These are phyloP conservation scores for Sebastes matsubarae DNA, from an alignment of 2,797 vertebrate genomes.

Conservation along the genomic window DNA sequence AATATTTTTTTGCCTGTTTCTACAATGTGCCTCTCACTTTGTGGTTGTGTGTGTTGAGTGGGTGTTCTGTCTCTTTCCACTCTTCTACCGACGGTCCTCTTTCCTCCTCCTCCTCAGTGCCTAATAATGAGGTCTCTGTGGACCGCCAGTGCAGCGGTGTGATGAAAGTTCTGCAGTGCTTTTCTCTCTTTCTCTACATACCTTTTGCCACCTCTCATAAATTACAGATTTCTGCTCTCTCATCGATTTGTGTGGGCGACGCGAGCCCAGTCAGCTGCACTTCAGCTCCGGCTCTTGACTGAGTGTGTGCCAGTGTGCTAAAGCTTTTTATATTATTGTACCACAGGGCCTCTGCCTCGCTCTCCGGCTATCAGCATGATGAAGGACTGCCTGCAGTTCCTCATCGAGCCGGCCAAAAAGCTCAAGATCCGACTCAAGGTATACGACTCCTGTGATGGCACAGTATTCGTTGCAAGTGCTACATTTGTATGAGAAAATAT, in stretches of 20 bases:
- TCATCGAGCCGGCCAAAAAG: constrained; percentile 84
- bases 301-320: constrained; percentile 49
- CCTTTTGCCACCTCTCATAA: constrained; percentile 56
- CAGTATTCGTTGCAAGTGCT: not conserved
- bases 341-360: constrained; percentile 58
- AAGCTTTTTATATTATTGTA: constrained; percentile 54
- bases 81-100: not conserved
- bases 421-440: constrained; percentile 84
- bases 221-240: constrained; percentile 58
- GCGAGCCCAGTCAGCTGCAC: constrained; percentile 49
- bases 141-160: constrained; percentile 45
- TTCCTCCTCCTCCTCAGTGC: constrained; percentile 19
- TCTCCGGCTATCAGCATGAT: constrained; percentile 77
- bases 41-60: constrained; percentile 6
- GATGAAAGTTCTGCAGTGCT: constrained; percentile 70
- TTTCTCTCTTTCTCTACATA: not conserved
- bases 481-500: not conserved
- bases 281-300: constrained; percentile 30
- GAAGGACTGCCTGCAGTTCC: constrained; percentile 86
- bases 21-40: not conserved
- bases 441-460: not conserved
- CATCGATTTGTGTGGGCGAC: constrained; percentile 55
- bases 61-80: not conserved
- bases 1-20: constrained; percentile 22
- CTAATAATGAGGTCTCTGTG: constrained; percentile 59